Evolutionary conservation across 2,113 vertebrate species (phyloP), one percentile per base, ranked within the genome.

Genomic region (Tupaia chinensis): DNA sequence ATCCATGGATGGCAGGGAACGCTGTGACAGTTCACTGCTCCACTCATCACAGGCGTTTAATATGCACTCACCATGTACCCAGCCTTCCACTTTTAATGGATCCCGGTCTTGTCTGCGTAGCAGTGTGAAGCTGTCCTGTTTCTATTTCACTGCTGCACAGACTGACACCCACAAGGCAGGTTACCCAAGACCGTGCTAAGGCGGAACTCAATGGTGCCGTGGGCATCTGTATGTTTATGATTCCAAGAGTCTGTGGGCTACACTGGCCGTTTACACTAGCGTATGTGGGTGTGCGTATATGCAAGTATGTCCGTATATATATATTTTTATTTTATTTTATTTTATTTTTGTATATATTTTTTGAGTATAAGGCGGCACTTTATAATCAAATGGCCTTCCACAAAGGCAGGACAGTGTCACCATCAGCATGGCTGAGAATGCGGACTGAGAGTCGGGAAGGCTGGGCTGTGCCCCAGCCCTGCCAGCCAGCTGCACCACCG

Each of bases 101-200:
- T 63, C 90, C 86, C 77, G 74, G 44, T n/a, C 65, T 76, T 70
- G 60, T 83, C 70, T 90, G 89, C 19, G 73, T 25, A 77, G 95
- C 23, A 81, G 32, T 53, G 20, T 68, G 70, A 90, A 84, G 17
- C 72, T 29, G 16, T 61, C 84, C 86, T 63, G 13, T 82, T 74
- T 82, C 56, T 76, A 70, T 81, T 92, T 91, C 79, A 89, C 16
- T 70, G 34, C 73, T 15, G 23, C 19, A 84, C 58, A 96, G 78
- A 77, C 1, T 93, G 82, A 70, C 54, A 69, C 23, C 70, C 56
- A 82, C 27, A 87, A 82, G 79, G 1, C 27, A 69, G 94, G 14
- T 91, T 78, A 93, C 3, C 23, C 32, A 66, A 93, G 88, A 61
- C 8, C 13, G 17, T 20, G 32, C 87, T 89, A 92, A 68, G 44